Percentiles rank a stretch among this genome's conserved stretches.
Evolutionary conservation across 1,140 invertebrate genomes (phyloP).

Genomic region (Drosophila arizonae): DNA sequence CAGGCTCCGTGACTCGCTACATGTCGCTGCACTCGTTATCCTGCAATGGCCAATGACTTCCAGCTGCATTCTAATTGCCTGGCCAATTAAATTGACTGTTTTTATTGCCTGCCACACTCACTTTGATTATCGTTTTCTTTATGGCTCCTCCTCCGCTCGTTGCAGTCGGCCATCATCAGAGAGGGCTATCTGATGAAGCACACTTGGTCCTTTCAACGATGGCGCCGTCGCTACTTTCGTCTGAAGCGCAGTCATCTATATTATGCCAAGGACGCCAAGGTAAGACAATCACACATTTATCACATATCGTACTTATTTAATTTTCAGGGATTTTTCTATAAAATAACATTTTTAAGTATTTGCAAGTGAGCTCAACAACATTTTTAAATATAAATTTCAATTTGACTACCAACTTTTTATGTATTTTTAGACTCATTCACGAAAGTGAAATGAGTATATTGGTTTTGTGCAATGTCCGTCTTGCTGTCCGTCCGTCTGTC

Average conservation of each 20-base stretch:
- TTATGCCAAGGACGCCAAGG: constrained; percentile 93
- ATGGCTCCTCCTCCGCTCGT: constrained; percentile 6
- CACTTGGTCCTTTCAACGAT: constrained; percentile 92
- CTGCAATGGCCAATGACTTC: constrained; percentile 22
- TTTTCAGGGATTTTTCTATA: too few relatives aligned
- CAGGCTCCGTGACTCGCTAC: constrained; percentile 34
- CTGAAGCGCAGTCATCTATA: constrained; percentile 91
- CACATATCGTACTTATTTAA: too few relatives aligned
- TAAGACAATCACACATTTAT: constrained; percentile 82
- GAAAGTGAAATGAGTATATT: too few relatives aligned
- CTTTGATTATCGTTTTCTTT: constrained; percentile 12
- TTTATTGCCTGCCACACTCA: constrained; percentile 21
- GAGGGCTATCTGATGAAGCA: constrained; percentile 94
- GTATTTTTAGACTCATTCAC: too few relatives aligned
- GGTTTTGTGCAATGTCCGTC: too few relatives aligned
- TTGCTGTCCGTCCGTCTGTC: too few relatives aligned
- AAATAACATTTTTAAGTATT: too few relatives aligned
- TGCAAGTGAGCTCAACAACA: too few relatives aligned
- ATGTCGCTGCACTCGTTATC: constrained; percentile 28
- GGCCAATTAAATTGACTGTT: constrained; percentile 27
- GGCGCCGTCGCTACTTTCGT: constrained; percentile 92
- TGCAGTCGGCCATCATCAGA: constrained; percentile 87
- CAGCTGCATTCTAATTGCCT: constrained; percentile 38
- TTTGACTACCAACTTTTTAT: too few relatives aligned
- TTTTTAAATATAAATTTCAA: too few relatives aligned